These are phyloP conservation scores for Rissa tridactyla DNA, from an alignment of 2,113 vertebrate species.

Conservation along the genomic window DNA sequence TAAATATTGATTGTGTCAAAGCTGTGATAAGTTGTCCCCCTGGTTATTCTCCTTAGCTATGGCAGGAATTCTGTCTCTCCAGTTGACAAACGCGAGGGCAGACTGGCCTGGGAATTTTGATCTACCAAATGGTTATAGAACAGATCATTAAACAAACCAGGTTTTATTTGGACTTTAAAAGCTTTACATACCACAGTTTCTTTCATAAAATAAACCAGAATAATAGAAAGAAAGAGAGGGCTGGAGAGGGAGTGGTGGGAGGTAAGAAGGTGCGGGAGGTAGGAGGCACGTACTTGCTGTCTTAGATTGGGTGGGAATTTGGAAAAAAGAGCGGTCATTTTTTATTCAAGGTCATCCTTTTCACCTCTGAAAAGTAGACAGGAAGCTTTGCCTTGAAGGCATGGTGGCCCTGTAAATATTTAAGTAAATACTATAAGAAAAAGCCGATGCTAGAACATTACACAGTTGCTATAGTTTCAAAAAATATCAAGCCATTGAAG, in stretches of 20 bases:
- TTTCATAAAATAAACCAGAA: background rate
- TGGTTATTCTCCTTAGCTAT: slow-evolving; percentile 46
- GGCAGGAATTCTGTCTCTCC: background rate
- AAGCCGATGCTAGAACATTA: background rate
- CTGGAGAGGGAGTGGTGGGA: background rate
- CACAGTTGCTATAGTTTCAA: background rate
- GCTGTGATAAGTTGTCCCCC: slow-evolving; percentile 28
- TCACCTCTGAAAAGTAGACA: background rate
- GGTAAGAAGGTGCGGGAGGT: background rate
- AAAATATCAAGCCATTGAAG: background rate
- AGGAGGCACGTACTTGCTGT: background rate
- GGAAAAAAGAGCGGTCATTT: background rate
- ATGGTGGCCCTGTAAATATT: background rate
- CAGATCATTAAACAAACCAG: background rate
- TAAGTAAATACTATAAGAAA: background rate
- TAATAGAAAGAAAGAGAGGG: background rate
- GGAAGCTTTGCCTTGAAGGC: background rate
- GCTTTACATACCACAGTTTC: background rate
- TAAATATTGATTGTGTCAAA: slow-evolving; percentile 56
- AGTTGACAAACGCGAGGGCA: background rate
- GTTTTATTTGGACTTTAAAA: slow-evolving; percentile 32
- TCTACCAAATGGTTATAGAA: background rate
- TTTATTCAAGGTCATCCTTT: background rate
- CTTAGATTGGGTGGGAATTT: background rate
- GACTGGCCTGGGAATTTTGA: slow-evolving; percentile 26